These are phyloP conservation scores for Alca torda DNA, from an alignment of 2,797 vertebrate genomes.

Conservation along the genomic window DNA sequence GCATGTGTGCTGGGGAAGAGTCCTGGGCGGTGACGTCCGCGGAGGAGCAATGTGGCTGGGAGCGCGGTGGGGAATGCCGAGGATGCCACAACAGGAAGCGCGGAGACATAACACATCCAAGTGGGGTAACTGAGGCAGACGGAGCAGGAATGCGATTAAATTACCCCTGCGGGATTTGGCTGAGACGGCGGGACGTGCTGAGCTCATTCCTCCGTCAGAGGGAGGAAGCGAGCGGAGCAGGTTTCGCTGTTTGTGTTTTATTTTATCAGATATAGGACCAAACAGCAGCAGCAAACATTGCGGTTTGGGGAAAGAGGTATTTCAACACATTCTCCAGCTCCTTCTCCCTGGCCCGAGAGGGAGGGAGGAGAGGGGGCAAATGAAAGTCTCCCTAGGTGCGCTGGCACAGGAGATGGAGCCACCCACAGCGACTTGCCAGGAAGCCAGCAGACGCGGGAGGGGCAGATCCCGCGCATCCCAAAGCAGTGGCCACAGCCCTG, in stretches of 20 bases:
- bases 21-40: not conserved
- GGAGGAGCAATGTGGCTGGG: not conserved
- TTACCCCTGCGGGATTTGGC: slow-evolving; percentile 26
- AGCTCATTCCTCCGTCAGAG: slow-evolving; percentile 21
- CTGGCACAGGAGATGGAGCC: not conserved
- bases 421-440: not conserved
- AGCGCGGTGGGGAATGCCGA: not conserved
- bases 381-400: not conserved
- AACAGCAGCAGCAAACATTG: not conserved
- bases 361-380: not conserved
- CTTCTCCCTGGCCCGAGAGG: not conserved
- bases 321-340: not conserved
- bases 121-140: slow-evolving; percentile 58
- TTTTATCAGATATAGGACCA: not conserved
- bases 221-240: not conserved
- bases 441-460: not conserved
- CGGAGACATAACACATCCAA: not conserved
- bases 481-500: not conserved
- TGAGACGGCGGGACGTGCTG: not conserved
- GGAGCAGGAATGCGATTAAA: not conserved
- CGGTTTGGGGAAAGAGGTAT: not conserved
- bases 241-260: not conserved
- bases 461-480: not conserved
- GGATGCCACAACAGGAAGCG: slow-evolving; percentile 48
- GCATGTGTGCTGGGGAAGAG: accelerated